Evolutionary conservation across 2,797 vertebrate species (phyloP).

Genomic region (Cossypha dichroa): DNA sequence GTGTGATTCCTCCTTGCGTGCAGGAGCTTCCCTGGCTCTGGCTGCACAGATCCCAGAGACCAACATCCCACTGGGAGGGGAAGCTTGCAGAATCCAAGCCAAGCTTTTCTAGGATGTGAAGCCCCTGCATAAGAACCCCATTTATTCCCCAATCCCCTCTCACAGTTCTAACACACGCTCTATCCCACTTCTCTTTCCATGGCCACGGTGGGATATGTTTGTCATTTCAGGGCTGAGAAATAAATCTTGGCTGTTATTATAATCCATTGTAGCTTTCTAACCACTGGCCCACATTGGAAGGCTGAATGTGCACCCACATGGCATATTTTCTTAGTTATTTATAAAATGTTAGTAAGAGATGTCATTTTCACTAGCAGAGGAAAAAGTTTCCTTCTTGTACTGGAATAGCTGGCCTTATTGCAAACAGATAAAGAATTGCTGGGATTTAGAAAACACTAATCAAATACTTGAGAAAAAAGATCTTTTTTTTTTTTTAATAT

Average conservation of each 20-base stretch:
- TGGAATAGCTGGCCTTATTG: neutral
- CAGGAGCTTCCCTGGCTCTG: neutral
- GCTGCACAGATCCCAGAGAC: neutral
- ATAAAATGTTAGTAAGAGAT: slow-evolving; percentile 10
- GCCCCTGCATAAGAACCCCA: neutral
- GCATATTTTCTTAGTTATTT: slow-evolving; percentile 7
- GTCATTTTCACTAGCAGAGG: neutral
- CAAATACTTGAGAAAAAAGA: neutral
- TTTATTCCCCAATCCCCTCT: neutral
- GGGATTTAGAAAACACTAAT: neutral
- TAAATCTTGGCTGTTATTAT: neutral
- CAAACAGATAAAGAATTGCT: neutral
- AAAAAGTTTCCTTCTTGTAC: neutral
- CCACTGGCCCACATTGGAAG: neutral
- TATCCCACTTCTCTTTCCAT: neutral
- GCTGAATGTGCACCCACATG: neutral
- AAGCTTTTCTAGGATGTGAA: neutral
- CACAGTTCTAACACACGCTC: neutral
- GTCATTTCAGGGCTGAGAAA: neutral
- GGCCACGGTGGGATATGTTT: neutral
- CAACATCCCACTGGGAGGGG: neutral
- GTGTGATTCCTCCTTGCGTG: accelerated
- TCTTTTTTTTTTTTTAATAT: neutral
- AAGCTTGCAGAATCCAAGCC: neutral
- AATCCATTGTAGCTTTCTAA: slow-evolving; percentile 2